Conservation (phyloP, 2,797 vertebrate species). For the Onychomys arenicola region DNA sequence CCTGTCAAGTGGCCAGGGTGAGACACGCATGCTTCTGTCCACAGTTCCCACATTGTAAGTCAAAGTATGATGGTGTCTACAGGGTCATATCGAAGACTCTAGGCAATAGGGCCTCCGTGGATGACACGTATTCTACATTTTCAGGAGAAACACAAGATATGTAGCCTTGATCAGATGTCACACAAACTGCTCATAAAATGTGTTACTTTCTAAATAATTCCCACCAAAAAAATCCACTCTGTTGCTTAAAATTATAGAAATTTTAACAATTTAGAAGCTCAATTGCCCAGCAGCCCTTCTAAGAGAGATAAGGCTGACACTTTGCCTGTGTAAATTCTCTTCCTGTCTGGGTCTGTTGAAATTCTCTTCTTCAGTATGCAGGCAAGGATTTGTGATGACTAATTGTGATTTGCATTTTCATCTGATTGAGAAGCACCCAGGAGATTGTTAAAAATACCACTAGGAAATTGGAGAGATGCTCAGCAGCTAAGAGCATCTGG, state of each 20-base stretch:
- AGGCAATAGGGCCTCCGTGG: background rate
- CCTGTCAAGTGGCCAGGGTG: background rate
- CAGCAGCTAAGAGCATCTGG: background rate
- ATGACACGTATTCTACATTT: background rate
- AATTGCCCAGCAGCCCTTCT: background rate
- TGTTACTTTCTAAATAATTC: background rate
- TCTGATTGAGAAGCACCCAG: background rate
- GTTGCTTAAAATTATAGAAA: background rate
- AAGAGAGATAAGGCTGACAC: background rate
- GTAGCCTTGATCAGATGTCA: background rate
- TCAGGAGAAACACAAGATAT: background rate
- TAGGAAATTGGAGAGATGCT: background rate
- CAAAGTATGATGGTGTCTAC: background rate
- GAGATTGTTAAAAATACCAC: background rate
- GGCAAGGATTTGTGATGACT: background rate
- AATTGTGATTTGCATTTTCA: background rate
- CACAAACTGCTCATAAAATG: background rate
- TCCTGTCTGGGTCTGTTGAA: background rate
- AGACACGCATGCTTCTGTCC: accelerated
- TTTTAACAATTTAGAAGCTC: background rate
- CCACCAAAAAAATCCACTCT: background rate
- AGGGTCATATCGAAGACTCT: background rate
- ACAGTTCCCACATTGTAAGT: background rate
- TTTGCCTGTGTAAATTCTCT: background rate
- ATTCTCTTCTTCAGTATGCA: background rate